Evolutionary conservation across 2,888 invertebrate genomes (phyloP).

Genomic region (Venusia cambrica): DNA sequence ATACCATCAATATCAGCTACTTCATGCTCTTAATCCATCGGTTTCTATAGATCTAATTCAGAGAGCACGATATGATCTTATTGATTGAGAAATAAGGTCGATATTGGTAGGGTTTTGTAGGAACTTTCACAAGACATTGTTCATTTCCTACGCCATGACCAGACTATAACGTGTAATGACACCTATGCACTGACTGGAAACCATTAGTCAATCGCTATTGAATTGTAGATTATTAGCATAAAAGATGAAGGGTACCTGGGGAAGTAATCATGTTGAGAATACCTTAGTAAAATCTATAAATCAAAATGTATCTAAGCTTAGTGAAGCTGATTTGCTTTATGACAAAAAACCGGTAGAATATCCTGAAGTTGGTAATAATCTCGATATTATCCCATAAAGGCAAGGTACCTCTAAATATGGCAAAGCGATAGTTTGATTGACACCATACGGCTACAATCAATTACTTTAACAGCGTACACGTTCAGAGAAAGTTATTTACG

Average conservation of each 20-base stretch:
- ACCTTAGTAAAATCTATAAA: conserved; percentile 5
- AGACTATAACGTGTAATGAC: conserved; percentile 33
- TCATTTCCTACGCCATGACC: conserved; percentile 37
- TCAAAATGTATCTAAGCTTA: too few relatives aligned
- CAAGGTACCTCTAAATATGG: conserved; percentile 10
- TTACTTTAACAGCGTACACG: conserved; percentile 38
- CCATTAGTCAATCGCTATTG: conserved; percentile 27
- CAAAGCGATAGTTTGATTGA: conserved; percentile 43
- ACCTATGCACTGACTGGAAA: conserved; percentile 29
- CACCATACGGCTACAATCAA: conserved; percentile 40
- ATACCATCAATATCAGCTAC: conserved; percentile 37
- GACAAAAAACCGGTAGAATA: too few relatives aligned
- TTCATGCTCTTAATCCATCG: conserved; percentile 45
- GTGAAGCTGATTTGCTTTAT: too few relatives aligned
- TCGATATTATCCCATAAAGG: conserved; percentile 13
- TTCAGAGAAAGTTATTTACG: conserved; percentile 35
- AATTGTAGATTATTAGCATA: conserved; percentile 22
- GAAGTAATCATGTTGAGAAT: too few relatives aligned
- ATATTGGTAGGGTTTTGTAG: conserved; percentile 26
- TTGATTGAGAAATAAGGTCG: conserved; percentile 3
- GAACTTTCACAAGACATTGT: conserved; percentile 44
- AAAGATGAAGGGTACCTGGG: conserved; percentile 10
- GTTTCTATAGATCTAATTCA: conserved; percentile 36
- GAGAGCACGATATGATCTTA: conserved; percentile 12
- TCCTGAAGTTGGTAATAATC: too few relatives aligned